Percentiles rank a stretch among this genome's conserved stretches.
These are phyloP conservation scores for Tricholaema leucomelas DNA, from an alignment of 2,113 vertebrate genomes.

Conservation along the genomic window DNA sequence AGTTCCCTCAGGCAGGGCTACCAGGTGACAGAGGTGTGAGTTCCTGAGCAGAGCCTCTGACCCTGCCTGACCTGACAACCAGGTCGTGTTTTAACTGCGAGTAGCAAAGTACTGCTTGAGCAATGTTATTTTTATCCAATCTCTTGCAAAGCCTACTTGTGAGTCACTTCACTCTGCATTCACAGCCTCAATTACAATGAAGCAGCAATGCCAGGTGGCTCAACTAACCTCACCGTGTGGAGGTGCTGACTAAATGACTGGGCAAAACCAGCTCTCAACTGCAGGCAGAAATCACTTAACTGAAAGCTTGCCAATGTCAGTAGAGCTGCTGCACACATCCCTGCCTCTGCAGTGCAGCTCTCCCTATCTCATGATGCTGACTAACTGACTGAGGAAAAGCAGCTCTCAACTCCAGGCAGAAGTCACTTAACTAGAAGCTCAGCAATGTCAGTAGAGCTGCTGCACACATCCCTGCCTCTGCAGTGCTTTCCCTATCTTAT, in stretches of 20 bases:
- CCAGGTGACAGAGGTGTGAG: neutral
- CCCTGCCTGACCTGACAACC: neutral
- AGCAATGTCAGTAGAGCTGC: neutral
- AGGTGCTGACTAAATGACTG: neutral
- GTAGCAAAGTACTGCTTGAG: neutral
- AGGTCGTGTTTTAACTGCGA: neutral
- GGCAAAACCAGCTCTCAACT: neutral
- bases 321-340: neutral
- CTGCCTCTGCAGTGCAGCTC: neutral
- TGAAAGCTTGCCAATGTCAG: neutral
- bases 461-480: neutral
- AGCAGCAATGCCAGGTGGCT: neutral
- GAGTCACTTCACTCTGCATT: neutral
- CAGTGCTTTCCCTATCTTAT: neutral
- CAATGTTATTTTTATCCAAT: neutral
- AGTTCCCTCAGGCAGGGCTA: neutral
- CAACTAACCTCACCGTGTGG: rapidly evolving
- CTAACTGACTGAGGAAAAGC: neutral
- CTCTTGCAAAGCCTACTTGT: neutral
- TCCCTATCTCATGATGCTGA: neutral
- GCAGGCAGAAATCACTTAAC: neutral
- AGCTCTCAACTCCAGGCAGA: neutral
- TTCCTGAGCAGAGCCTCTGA: rapidly evolving
- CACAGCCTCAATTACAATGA: neutral
- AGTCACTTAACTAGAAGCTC: neutral